These are phyloP conservation scores for Uloborus diversus DNA, from an alignment of 1,140 invertebrate genomes.

Conservation along the genomic window DNA sequence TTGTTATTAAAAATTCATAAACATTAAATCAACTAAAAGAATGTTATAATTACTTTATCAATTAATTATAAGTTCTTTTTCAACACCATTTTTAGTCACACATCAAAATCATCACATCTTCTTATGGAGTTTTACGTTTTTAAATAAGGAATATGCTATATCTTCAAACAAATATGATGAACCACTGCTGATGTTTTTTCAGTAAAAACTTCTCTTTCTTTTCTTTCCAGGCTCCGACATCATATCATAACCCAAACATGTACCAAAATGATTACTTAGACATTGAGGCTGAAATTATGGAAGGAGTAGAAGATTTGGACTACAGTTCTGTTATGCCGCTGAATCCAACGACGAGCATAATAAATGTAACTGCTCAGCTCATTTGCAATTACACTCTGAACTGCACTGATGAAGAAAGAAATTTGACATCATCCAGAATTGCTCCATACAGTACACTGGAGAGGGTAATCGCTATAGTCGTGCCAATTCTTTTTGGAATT, in stretches of 20 bases:
- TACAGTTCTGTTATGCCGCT: constrained; percentile 1
- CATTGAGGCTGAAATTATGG: constrained; percentile 44
- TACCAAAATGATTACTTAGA: constrained; percentile 45
- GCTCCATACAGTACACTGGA: constrained; percentile 16
- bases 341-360: not conserved
- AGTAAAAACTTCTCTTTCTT: not conserved
- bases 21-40: too few species aligned
- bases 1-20: too few species aligned
- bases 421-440: not conserved
- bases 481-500: constrained; percentile 87
- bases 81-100: too few species aligned
- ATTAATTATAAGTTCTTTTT: too few species aligned
- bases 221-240: not conserved
- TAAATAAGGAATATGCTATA: too few species aligned
- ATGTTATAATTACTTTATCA: too few species aligned
- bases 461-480: constrained; percentile 65
- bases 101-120: too few species aligned
- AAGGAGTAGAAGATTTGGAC: not conserved
- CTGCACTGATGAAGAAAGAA: too few species aligned
- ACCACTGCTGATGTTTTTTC: too few species aligned
- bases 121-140: too few species aligned
- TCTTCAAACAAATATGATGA: too few species aligned
- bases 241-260: not conserved
- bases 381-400: constrained; percentile 13
- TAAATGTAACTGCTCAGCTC: not conserved